phyloP scores from a whole-genome alignment of 2,888 invertebrate genomes.

The Pseudanteris insignis region DNA sequence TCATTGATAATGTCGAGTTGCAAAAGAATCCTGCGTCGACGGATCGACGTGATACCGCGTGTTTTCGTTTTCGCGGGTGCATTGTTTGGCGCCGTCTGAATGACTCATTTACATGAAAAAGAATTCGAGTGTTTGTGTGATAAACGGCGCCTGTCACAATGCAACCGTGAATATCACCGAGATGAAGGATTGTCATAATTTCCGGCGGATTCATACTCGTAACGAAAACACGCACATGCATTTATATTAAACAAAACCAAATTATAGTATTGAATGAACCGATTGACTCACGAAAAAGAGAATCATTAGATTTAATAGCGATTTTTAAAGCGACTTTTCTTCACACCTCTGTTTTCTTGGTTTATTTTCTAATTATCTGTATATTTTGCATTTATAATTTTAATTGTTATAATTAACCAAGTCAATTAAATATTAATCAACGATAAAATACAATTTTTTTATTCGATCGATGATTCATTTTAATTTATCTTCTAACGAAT shows the following conservation, averaged over 20 bases:
- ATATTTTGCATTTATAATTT: too few species aligned
- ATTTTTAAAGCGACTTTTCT: too few species aligned
- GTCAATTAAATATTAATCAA: too few species aligned
- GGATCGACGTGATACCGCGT: neutral
- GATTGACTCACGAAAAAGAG: too few species aligned
- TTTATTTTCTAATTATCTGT: too few species aligned
- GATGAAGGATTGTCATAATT: slow-evolving; percentile 23
- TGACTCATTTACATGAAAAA: slow-evolving; percentile 20
- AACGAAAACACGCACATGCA: neutral
- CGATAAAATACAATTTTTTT: too few species aligned
- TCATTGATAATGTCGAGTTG: slow-evolving; percentile 11
- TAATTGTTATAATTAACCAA: too few species aligned
- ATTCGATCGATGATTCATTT: too few species aligned
- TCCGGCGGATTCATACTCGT: slow-evolving; percentile 5
- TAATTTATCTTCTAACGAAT: too few species aligned
- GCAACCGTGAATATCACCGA: slow-evolving; percentile 7
- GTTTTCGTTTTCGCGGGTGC: slow-evolving; percentile 3
- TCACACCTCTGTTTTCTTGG: too few species aligned
- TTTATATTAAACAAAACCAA: slow-evolving; percentile 10
- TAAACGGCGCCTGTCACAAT: slow-evolving; percentile 14
- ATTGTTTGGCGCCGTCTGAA: slow-evolving; percentile 13
- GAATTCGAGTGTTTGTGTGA: slow-evolving; percentile 15
- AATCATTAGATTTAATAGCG: too few species aligned
- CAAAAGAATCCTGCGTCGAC: slow-evolving; percentile 1
- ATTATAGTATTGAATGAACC: too few species aligned